These are phyloP conservation scores for Pseudochirops corinnae DNA, from an alignment of 2,797 vertebrate species.

Conservation along the genomic window DNA sequence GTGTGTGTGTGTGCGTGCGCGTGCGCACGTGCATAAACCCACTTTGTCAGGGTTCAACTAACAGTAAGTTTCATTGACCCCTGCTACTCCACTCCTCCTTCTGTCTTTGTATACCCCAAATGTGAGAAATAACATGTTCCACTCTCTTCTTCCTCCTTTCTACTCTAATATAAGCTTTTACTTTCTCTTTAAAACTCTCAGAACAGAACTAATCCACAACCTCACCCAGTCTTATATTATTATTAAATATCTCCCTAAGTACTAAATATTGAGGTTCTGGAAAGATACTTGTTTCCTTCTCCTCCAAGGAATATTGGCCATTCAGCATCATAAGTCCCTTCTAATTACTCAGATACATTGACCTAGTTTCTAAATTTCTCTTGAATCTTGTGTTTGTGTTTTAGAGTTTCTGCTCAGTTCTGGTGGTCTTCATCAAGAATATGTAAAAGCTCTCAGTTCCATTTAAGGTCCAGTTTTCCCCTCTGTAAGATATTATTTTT, in stretches of 20 bases:
- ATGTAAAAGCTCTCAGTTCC: not conserved
- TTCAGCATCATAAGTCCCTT: not conserved
- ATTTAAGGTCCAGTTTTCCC: no score
- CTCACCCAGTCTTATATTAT: not conserved
- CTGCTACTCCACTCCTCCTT: not conserved
- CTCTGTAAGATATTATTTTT: not conserved
- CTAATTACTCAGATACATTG: not conserved
- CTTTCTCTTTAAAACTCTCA: not conserved
- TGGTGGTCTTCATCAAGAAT: not conserved
- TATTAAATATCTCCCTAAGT: not conserved
- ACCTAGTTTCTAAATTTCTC: not conserved
- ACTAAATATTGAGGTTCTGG: not conserved
- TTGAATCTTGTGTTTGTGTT: not conserved
- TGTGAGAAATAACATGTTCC: not conserved
- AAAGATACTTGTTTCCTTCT: not conserved
- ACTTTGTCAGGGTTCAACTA: no score
- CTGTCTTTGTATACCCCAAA: not conserved
- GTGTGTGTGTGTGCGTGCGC: no score
- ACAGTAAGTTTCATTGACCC: not conserved
- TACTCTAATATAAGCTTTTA: not conserved
- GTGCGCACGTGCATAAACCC: no score
- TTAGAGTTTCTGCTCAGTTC: not conserved
- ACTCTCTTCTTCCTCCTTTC: not conserved
- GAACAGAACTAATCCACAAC: not conserved
- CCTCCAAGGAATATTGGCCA: not conserved